Evolutionary conservation across 2,797 vertebrate genomes (phyloP).

Genomic region (Corythornis leucogaster): DNA sequence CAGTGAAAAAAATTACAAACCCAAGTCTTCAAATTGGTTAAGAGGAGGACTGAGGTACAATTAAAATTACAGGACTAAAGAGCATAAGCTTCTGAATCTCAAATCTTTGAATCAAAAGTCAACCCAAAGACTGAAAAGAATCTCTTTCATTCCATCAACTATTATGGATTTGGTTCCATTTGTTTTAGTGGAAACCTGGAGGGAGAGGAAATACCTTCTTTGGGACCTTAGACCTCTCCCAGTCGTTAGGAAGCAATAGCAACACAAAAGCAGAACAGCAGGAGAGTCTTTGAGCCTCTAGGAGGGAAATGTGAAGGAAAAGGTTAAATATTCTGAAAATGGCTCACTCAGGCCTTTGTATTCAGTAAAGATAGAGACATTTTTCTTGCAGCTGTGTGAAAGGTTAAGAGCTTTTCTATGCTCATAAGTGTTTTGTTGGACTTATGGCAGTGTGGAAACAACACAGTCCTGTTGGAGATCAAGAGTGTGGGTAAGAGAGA

Average conservation of each 20-base stretch:
- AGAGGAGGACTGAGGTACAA: not conserved
- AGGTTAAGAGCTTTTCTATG: not conserved
- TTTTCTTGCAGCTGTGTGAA: not conserved
- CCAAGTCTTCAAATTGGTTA: not conserved
- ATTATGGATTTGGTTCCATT: not conserved
- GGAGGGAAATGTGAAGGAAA: not conserved
- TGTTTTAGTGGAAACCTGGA: not conserved
- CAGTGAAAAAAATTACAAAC: not conserved
- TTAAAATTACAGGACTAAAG: not conserved
- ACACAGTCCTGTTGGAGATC: not conserved
- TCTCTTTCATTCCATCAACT: not conserved
- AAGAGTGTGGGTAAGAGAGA: not conserved
- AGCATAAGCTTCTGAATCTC: not conserved
- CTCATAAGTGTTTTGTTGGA: not conserved
- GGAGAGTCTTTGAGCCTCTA: not conserved
- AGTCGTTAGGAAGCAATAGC: not conserved
- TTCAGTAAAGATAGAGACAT: not conserved
- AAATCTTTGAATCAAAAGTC: not conserved
- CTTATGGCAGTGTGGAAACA: not conserved
- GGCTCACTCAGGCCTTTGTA: not conserved
- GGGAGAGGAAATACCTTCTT: not conserved
- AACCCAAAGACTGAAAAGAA: not conserved
- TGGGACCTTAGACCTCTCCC: not conserved
- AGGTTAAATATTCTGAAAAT: not conserved
- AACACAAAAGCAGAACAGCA: not conserved